phyloP scores from a whole-genome alignment of 2,888 invertebrate genomes.

The Himalopsyche tibetana region DNA sequence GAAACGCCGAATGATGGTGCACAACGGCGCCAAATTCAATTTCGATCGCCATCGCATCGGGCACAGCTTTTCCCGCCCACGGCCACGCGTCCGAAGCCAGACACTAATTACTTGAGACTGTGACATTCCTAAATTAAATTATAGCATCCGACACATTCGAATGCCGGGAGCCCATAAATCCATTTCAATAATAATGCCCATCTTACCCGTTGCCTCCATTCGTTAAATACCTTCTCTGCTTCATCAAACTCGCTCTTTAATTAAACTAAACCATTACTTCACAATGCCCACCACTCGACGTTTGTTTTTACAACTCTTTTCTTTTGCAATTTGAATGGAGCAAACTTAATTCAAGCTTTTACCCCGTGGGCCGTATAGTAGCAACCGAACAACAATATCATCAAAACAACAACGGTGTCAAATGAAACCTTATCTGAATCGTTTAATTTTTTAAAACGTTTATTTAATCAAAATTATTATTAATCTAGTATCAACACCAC shows the following conservation, averaged over 20 bases:
- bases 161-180: background rate
- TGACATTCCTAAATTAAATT: slow-evolving; percentile 34
- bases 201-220: background rate
- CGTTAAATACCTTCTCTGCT: background rate
- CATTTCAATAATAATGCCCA: background rate
- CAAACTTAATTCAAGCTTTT: too few species aligned
- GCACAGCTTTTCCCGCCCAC: slow-evolving; percentile 27
- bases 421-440: too few species aligned
- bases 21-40: slow-evolving; percentile 43
- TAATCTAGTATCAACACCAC: too few species aligned
- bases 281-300: too few species aligned
- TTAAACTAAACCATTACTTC: background rate
- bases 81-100: slow-evolving; percentile 13
- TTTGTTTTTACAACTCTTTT: too few species aligned
- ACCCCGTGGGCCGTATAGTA: too few species aligned
- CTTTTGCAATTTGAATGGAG: too few species aligned
- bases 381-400: too few species aligned
- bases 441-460: too few species aligned
- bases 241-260: background rate
- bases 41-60: slow-evolving; percentile 31
- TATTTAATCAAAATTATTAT: too few species aligned
- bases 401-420: too few species aligned
- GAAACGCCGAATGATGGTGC: slow-evolving; percentile 8
- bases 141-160: slow-evolving; percentile 29
- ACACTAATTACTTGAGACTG: slow-evolving; percentile 9